phyloP scores from a whole-genome alignment of 1,140 invertebrate genomes.

The Calosoma granatense region DNA sequence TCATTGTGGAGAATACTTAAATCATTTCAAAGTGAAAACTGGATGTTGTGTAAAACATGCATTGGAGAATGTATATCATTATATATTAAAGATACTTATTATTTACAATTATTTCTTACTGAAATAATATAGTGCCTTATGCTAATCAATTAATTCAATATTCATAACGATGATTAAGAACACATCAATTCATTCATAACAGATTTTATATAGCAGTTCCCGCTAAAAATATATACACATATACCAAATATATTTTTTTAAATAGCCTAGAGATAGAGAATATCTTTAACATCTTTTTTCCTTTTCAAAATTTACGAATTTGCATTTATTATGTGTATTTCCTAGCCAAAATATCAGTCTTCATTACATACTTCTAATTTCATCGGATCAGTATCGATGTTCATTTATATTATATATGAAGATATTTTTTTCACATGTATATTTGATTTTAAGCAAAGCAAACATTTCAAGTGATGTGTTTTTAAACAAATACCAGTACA shows the following conservation, averaged over 20 bases:
- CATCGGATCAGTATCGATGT: too few relatives aligned
- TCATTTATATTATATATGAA: too few relatives aligned
- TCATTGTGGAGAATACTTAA: too few relatives aligned
- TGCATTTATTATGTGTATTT: not conserved
- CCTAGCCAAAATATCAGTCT: slow-evolving; percentile 7
- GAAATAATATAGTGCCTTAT: not conserved
- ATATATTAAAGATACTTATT: not conserved
- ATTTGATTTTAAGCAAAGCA: too few relatives aligned
- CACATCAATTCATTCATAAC: slow-evolving; percentile 3
- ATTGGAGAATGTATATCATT: not conserved
- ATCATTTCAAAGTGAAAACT: not conserved
- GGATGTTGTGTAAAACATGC: not conserved
- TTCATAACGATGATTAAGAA: not conserved
- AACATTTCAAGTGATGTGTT: too few relatives aligned
- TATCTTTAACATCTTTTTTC: not conserved
- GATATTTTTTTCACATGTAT: too few relatives aligned
- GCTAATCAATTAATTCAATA: not conserved
- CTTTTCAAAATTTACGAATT: not conserved
- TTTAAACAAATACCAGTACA: too few relatives aligned
- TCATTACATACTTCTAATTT: not conserved
- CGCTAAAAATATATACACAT: slow-evolving; percentile 9
- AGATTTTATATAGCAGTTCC: slow-evolving; percentile 3
- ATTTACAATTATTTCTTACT: not conserved
- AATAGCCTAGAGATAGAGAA: slow-evolving; percentile 1
- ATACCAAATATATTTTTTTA: slow-evolving; percentile 6